Evolutionary conservation across 2,888 invertebrate species (phyloP), one percentile per base, ranked within the genome.

Genomic region (Anarsia innoxiella): DNA sequence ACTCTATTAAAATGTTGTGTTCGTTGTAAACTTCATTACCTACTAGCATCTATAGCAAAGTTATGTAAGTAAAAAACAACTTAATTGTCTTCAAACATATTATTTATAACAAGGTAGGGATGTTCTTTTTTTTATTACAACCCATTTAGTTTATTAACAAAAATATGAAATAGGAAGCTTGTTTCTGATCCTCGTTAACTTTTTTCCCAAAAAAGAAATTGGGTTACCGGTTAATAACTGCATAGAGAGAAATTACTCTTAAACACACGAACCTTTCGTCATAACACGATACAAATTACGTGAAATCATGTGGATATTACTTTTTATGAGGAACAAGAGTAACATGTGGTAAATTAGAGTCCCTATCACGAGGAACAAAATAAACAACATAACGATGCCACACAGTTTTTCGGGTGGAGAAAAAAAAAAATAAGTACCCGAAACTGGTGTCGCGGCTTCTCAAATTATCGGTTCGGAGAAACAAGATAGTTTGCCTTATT

Each of bases 311-410:
- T 82, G 71, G 74, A 72, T 76, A 77, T 73, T 67, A 73, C 72
- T 78, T 79, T 82, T 79, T 79, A 73, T 60, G 48, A 41, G 45
- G 51, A 53, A 58, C 49, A 45, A 64, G 64, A 70, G 59, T 67
- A 66, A 67, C 83, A 83, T 80, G 76, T 80, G 84, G 78, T 82
- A 77, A 82, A 82, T 83, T 82, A 66, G 69, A 66, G 71, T 63
- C 69, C 68, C 73, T 71, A 69, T 68, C 60, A 66, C 59, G 56
- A 64, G 52, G 54, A 59, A 57, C 54, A 66, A 76, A 77, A 79
- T 74, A 82, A 80, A 79, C 74, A 77, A 71, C 60, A 50, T 66
- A 69, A 78, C 67, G 65, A 75, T 66, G 60, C 59, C 61, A 64
- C 60, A 60, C 66, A 63, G 61, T 59, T 57, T 58, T 55, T 56